phyloP scores from a whole-genome alignment of 1,140 invertebrate species.

The Drosophila simulans region DNA sequence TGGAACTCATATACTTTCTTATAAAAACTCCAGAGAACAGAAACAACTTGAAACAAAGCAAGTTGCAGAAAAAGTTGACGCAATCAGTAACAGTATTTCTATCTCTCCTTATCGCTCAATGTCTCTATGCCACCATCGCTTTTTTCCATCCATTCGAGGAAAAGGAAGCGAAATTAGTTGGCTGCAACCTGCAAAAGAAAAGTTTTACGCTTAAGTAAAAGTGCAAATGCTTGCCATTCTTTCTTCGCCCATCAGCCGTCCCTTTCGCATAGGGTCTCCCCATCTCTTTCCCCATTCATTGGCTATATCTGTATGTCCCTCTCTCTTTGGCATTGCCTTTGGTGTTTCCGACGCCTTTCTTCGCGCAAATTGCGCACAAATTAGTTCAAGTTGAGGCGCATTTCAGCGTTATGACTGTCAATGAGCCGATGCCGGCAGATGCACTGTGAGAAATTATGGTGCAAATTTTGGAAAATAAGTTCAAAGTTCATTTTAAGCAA shows the following conservation, averaged over 20 bases:
- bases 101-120: conserved; percentile 40
- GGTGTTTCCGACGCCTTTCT: conserved; percentile 50
- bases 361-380: conserved; percentile 73
- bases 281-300: conserved; percentile 35
- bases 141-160: conserved; percentile 14
- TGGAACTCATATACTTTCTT: background rate
- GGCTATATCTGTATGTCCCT: conserved; percentile 25
- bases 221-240: conserved; percentile 72
- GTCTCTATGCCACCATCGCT: conserved; percentile 11
- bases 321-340: conserved; percentile 31
- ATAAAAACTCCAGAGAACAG: background rate
- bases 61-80: conserved; percentile 63
- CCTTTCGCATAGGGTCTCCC: conserved; percentile 4
- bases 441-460: conserved; percentile 1
- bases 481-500: too few relatives aligned
- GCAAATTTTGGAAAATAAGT: too few relatives aligned
- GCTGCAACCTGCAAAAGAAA: conserved; percentile 74
- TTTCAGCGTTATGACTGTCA: conserved; percentile 82
- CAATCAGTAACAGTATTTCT: conserved; percentile 70
- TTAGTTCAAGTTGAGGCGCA: conserved; percentile 77
- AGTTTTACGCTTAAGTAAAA: conserved; percentile 79
- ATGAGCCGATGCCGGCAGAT: conserved; percentile 59
- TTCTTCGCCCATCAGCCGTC: conserved; percentile 7
- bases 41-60: conserved; percentile 62
- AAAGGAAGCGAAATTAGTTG: conserved; percentile 65